Percentiles rank a stretch among this genome's conserved stretches.
Evolutionary conservation across 64 coral and sea anemone genomes (phyloP).

Genomic region (Montipora capricornis): DNA sequence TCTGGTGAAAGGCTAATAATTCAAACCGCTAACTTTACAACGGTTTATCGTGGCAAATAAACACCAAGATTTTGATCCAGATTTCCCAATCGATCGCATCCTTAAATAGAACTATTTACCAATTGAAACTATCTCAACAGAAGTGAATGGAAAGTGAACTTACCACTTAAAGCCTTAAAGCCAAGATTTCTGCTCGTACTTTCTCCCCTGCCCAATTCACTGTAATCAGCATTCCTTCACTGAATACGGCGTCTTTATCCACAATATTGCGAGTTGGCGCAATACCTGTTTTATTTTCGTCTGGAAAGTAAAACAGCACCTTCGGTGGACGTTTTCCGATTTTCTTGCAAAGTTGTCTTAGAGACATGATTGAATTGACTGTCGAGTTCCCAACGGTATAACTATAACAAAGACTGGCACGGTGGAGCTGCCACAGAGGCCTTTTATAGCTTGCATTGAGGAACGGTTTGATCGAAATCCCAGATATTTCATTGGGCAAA

Average conservation of each 20-base stretch:
- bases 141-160: neutral
- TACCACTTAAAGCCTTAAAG: neutral
- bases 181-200: constrained; percentile 1
- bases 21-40: no score
- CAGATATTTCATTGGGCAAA: neutral
- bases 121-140: no score
- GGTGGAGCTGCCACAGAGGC: neutral
- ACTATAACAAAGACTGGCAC: constrained; percentile 5
- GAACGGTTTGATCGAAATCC: neutral
- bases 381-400: neutral
- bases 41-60: no score
- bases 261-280: constrained; percentile 2
- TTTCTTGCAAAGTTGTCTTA: neutral
- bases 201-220: neutral
- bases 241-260: neutral
- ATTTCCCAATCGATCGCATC: neutral
- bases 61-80: neutral
- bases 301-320: neutral
- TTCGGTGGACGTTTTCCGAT: neutral
- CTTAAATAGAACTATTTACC: neutral
- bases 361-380: neutral
- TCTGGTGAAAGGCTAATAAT: no score
- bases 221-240: neutral
- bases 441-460: constrained; percentile 5
- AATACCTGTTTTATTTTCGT: neutral